A percentile compares a stretch with the other conserved stretches of the same genome.
Evolutionary conservation across 92 coral and sea anemone species (phyloP).

Genomic region (Phenganax stokvisi): DNA sequence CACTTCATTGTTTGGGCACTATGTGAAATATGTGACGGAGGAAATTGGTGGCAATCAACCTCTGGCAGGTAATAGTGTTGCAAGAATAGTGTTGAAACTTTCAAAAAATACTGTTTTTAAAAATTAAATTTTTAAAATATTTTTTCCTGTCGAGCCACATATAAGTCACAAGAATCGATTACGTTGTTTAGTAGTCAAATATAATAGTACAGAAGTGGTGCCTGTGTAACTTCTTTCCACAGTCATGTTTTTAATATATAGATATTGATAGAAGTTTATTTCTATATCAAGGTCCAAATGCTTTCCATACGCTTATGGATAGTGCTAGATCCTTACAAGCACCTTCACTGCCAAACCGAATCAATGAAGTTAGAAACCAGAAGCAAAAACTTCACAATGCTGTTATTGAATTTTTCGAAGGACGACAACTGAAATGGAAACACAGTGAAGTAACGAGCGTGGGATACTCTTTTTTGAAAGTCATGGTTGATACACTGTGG

Average conservation of each 20-base stretch:
- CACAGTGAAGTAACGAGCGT: constrained; percentile 7
- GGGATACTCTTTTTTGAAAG: constrained; percentile 26
- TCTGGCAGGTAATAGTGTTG: background rate
- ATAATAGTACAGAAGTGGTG: background rate
- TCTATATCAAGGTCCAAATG: constrained; percentile 35
- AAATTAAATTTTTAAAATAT: too few relatives aligned
- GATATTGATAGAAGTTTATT: constrained; percentile 1
- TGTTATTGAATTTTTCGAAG: constrained; percentile 23
- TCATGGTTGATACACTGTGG: constrained; percentile 26
- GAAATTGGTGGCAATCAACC: constrained; percentile 31
- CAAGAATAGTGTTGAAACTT: too few relatives aligned
- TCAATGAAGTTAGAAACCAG: constrained; percentile 23
- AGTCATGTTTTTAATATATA: background rate
- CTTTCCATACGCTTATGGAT: constrained; percentile 16
- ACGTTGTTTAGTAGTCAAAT: background rate
- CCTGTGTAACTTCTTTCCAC: background rate
- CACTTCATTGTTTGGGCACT: constrained; percentile 30
- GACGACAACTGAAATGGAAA: constrained; percentile 29
- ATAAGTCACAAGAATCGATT: background rate
- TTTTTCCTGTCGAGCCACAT: too few relatives aligned
- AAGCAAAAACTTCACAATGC: constrained; percentile 32
- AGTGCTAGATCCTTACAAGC: constrained; percentile 22
- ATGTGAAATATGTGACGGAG: constrained; percentile 33
- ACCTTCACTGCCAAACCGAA: constrained; percentile 24
- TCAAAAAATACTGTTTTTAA: too few relatives aligned